Base-by-base conservation (phyloP, 2,888 invertebrate species). In the Caenorhabditis sp. region DNA sequence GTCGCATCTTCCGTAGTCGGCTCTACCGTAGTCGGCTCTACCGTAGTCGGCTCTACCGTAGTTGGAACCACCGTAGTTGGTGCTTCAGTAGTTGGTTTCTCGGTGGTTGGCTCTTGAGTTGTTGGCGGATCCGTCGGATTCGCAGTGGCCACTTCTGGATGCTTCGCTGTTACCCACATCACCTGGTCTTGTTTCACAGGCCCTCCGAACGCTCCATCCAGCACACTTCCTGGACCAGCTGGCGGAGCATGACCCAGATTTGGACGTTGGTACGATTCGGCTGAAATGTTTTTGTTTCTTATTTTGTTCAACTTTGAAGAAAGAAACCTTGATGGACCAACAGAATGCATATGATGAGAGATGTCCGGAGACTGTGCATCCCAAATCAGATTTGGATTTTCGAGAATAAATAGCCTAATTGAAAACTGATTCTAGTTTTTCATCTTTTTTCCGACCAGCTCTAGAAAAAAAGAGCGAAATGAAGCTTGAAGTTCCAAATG, bases 261-360 rank as follows among this genome's bases (percentile, higher is more conserved):
- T n/a, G 7, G 22, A 26, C 22, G 49, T 49, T 19, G n/a, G 49
- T 19, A 49, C 19, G 54, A 54, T 5, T 2, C 26, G 54, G 26
- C 54, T 54, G 54, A 12, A 54, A 54, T n/a, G n/a, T n/a, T n/a
- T n/a, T n/a, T n/a, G n/a, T n/a, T 22, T 54, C 14, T 54, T 26
- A 1, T 54, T 54, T 26, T 12, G 54, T 0, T 24, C 51, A 19
- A 14, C 1, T 19, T n/a, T n/a, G 3, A 26, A 4, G 22, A 14
- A 16, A 14, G 7, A 12, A 4, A 26, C 54, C 54, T 54, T 26
- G 54, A 26, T 54, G 26, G 26, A 24, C 26, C 24, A 54, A 5
- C 54, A 54, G 19, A 26, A 54, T 24, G 14, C 54, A 54, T 6
- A 54, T 3, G 26, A 54, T 12, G 14, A 26, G 54, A 54, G 14